These are phyloP conservation scores for Drosophila kikkawai DNA, from an alignment of 1,140 invertebrate genomes.

Conservation along the genomic window DNA sequence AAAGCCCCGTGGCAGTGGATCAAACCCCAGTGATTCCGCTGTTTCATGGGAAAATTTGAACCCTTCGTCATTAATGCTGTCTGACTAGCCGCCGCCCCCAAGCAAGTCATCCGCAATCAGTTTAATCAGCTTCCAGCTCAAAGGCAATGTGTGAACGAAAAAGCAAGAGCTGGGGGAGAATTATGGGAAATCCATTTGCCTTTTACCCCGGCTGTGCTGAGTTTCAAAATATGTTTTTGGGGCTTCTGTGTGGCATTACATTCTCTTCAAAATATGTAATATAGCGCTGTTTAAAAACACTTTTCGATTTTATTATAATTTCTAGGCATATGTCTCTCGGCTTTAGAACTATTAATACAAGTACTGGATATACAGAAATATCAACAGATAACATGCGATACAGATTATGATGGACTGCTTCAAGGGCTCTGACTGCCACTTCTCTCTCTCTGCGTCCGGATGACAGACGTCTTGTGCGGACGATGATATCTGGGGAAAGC, in stretches of 20 bases:
- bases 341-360: neutral
- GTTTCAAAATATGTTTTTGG: neutral
- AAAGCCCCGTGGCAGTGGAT: neutral
- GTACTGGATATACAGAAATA: neutral
- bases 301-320: too few species aligned
- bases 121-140: constrained; percentile 3
- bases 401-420: neutral
- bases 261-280: too few species aligned
- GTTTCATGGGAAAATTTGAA: neutral
- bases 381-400: neutral
- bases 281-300: too few species aligned
- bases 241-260: too few species aligned
- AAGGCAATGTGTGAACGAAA: constrained; percentile 9
- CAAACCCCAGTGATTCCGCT: neutral
- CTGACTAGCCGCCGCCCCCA: constrained; percentile 3
- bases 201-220: neutral
- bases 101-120: constrained; percentile 20
- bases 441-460: neutral
- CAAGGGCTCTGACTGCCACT: neutral
- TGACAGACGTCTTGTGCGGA: constrained; percentile 27
- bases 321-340: neutral
- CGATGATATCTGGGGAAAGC: constrained; percentile 29
- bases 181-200: constrained; percentile 27
- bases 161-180: constrained; percentile 2
- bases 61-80: neutral